These are phyloP conservation scores for Mystacides longicornis DNA, from an alignment of 2,888 invertebrate genomes.

Conservation along the genomic window DNA sequence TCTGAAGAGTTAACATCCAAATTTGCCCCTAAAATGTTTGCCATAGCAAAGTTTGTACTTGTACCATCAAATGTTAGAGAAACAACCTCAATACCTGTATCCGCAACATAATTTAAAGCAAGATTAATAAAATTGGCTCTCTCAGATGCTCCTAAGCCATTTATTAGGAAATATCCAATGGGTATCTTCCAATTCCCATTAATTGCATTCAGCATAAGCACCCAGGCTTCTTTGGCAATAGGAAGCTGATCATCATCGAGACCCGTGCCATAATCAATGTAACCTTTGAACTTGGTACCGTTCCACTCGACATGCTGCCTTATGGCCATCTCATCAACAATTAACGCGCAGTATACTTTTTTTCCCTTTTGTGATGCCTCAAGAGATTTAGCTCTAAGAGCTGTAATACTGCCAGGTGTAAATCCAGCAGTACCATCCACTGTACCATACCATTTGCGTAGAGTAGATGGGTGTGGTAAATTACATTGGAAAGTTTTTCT, in stretches of 20 bases:
- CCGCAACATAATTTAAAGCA: neutral
- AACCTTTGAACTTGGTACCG: neutral
- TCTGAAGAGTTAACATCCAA: neutral
- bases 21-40: neutral
- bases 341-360: neutral
- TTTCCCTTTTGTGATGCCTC: neutral
- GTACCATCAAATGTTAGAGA: slow-evolving; percentile 2
- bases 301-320: slow-evolving; percentile 1
- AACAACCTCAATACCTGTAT: neutral
- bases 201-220: neutral
- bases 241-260: neutral
- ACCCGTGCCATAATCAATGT: neutral
- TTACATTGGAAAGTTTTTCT: neutral
- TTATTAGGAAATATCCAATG: neutral
- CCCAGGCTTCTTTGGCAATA: slow-evolving; percentile 3
- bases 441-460: neutral
- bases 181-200: slow-evolving; percentile 3
- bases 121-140: neutral
- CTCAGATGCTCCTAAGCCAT: neutral
- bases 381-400: neutral
- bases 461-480: neutral
- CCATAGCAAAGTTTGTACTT: slow-evolving; percentile 1
- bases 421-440: neutral
- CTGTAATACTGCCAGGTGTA: neutral
- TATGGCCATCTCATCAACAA: neutral